Evolutionary conservation across 2,797 vertebrate species (phyloP).

Genomic region (Pangasius larnaudii): DNA sequence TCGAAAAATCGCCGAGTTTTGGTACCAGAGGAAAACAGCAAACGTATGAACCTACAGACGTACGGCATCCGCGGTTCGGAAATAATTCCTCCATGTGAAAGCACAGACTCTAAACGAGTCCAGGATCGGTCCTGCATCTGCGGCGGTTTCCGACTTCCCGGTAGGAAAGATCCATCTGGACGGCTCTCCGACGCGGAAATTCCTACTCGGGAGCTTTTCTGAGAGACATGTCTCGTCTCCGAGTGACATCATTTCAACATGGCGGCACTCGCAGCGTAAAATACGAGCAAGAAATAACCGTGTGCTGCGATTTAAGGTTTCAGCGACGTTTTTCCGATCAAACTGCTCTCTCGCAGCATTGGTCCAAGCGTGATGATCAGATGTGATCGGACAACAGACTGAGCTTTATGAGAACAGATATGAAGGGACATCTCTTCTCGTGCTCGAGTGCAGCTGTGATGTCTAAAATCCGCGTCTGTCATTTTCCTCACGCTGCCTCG

Average conservation of each 20-base stretch:
- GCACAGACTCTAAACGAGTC: not conserved
- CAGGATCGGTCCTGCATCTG: not conserved
- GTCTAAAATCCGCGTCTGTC: not conserved
- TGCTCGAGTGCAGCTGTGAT: no score
- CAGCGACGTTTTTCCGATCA: no score
- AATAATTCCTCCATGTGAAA: not conserved
- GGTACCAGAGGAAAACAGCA: not conserved
- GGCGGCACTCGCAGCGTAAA: no score
- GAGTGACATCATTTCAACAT: no score
- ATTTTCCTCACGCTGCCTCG: not conserved
- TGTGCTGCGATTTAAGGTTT: not conserved
- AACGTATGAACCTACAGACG: not conserved
- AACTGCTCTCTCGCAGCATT: not conserved
- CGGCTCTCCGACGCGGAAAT: not conserved
- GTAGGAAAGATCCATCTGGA: no score
- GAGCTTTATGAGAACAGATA: not conserved
- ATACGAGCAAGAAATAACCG: not conserved
- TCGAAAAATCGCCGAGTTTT: not conserved
- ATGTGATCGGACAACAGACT: not conserved
- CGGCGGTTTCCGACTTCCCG: no score
- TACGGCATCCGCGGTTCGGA: no score
- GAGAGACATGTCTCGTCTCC: not conserved
- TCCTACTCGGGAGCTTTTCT: not conserved
- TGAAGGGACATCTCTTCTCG: not conserved
- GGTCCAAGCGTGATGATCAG: not conserved